phyloP scores from a whole-genome alignment of 2,113 vertebrate species.

The Amazona guildingii region DNA sequence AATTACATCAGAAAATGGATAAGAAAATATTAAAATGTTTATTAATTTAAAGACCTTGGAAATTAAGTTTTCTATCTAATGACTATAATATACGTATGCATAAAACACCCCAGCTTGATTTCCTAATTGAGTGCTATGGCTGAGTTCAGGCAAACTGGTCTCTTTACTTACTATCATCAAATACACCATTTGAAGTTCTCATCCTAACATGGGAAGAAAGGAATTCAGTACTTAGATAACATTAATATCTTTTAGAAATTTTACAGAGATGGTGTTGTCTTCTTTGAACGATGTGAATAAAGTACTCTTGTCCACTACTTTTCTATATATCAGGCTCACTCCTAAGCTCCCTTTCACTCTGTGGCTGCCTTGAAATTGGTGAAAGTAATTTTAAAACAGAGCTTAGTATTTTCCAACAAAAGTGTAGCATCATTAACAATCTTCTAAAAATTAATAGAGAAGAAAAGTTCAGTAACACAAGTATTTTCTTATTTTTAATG shows the following conservation, averaged over 20 bases:
- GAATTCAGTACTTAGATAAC: not conserved
- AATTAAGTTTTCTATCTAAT: not conserved
- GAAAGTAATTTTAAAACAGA: not conserved
- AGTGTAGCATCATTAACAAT: not conserved
- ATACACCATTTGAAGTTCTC: not conserved
- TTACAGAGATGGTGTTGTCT: fast-evolving
- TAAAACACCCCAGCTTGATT: not conserved
- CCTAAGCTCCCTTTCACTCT: not conserved
- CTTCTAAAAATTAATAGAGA: not conserved
- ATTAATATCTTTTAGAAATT: not conserved
- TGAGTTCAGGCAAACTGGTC: not conserved
- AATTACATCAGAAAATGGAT: not conserved
- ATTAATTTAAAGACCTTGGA: not conserved
- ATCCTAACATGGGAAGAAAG: not conserved
- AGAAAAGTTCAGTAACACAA: not conserved
- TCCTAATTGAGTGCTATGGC: not conserved
- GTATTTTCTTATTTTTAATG: not conserved
- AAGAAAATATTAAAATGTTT: not conserved
- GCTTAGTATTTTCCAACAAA: not conserved
- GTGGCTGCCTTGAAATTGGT: not conserved
- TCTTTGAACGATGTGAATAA: not conserved
- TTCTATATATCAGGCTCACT: not conserved
- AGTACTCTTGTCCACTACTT: not conserved
- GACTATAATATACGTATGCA: fast-evolving
- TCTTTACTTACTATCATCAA: not conserved